These are phyloP conservation scores for Iselma pallidipennis DNA, from an alignment of 2,888 invertebrate genomes.

Conservation along the genomic window DNA sequence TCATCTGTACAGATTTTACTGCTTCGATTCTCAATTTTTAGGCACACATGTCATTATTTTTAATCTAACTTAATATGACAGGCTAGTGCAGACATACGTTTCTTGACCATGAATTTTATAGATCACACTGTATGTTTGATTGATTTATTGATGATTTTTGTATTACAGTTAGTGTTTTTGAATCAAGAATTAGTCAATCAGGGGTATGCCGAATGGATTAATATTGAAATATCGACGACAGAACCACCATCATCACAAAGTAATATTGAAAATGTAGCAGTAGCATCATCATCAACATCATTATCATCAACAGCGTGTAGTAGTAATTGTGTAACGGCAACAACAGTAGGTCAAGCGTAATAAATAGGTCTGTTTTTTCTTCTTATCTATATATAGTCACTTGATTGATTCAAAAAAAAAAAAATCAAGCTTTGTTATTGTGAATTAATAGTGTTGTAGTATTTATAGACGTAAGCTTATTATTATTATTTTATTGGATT, in stretches of 20 bases:
- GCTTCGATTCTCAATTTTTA: too few species aligned
- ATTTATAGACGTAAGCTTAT: not conserved
- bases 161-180: constrained; percentile 79
- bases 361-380: constrained; percentile 17
- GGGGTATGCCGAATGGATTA: constrained; percentile 77
- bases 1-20: constrained; percentile 51
- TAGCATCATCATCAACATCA: constrained; percentile 16
- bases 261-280: constrained; percentile 32
- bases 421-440: constrained; percentile 39
- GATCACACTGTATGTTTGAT: constrained; percentile 15
- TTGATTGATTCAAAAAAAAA: constrained; percentile 33
- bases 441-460: constrained; percentile 27
- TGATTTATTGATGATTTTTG: constrained; percentile 37
- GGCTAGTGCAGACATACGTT: too few species aligned
- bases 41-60: too few species aligned
- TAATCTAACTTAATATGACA: too few species aligned
- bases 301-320: not conserved
- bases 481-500: constrained; percentile 5
- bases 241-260: constrained; percentile 33
- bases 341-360: constrained; percentile 15
- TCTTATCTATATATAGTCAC: constrained; percentile 34
- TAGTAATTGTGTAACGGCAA: not conserved
- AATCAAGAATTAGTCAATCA: constrained; percentile 85
- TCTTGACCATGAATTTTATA: too few species aligned
- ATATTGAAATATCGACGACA: constrained; percentile 32